Conservation (phyloP, 2,113 vertebrate genomes). For the Pteruthius melanotis region DNA sequence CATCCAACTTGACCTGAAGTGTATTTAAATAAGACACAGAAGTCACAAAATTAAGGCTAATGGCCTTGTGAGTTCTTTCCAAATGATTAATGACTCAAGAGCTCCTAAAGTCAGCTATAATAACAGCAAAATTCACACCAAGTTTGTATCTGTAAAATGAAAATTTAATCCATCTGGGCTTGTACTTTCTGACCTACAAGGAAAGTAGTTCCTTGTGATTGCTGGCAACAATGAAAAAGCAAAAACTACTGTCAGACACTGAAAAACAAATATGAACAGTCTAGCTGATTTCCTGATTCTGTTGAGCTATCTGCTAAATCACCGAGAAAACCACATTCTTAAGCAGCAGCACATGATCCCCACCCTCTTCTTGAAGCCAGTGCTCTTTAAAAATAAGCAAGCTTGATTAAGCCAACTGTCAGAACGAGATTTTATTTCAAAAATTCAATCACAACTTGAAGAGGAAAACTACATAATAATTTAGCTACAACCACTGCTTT, state of each 20-base stretch:
- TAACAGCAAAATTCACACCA: not conserved
- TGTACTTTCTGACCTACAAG: not conserved
- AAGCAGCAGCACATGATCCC: not conserved
- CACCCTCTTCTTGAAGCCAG: not conserved
- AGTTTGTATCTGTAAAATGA: not conserved
- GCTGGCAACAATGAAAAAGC: not conserved
- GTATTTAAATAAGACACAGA: not conserved
- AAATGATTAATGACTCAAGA: not conserved
- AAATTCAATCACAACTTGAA: not conserved
- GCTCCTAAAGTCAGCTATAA: not conserved
- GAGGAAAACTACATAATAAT: not conserved
- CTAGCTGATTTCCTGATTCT: slow-evolving; percentile 33
- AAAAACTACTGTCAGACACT: not conserved
- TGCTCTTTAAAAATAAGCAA: not conserved
- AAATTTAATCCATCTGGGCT: not conserved
- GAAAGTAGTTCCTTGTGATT: not conserved
- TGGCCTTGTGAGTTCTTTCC: not conserved
- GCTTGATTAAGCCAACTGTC: not conserved
- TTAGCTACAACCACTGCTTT: not conserved
- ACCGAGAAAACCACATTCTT: slow-evolving; percentile 20
- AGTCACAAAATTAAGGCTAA: not conserved
- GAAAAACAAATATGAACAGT: not conserved
- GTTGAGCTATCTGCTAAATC: slow-evolving; percentile 2
- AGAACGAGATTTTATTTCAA: not conserved
- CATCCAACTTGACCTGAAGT: not conserved